Percentiles rank a stretch among this genome's conserved stretches.
These are phyloP conservation scores for Julus scanicus DNA, from an alignment of 2,888 invertebrate genomes.

Conservation along the genomic window DNA sequence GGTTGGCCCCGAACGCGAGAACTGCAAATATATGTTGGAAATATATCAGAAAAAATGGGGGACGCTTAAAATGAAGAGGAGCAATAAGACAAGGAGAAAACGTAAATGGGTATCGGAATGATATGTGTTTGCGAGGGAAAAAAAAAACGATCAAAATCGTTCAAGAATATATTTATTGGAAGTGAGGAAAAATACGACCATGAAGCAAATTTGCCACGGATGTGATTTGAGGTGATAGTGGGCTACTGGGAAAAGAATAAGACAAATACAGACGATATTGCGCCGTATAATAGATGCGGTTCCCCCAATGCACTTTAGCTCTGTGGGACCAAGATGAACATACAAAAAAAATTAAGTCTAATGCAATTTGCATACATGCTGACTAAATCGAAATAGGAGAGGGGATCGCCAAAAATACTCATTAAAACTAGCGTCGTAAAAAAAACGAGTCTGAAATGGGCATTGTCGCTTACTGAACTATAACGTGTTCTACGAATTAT, in stretches of 20 bases:
- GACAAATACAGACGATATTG: conserved; percentile 15
- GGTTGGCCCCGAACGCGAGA: conserved; percentile 37
- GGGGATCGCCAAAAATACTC: neutral
- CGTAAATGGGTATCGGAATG: conserved; percentile 45
- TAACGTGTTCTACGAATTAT: neutral
- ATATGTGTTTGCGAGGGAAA: conserved; percentile 41
- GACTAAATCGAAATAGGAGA: conserved; percentile 9
- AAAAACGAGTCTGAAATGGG: neutral
- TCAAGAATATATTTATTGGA: conserved; percentile 45
- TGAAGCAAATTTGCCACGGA: conserved; percentile 45
- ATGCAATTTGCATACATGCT: conserved; percentile 47
- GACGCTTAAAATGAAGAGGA: conserved; percentile 47
- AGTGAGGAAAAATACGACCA: conserved; percentile 42
- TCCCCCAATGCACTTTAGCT: neutral
- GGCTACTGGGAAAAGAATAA: conserved; percentile 37
- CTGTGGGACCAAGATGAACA: neutral
- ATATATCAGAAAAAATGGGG: conserved; percentile 44
- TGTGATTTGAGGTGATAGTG: conserved; percentile 45
- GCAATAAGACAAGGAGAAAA: conserved; percentile 43
- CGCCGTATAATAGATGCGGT: conserved; percentile 39
- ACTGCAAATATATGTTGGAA: conserved; percentile 37
- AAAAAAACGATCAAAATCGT: conserved; percentile 46
- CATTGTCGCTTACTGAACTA: neutral
- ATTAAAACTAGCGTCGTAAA: conserved; percentile 25
- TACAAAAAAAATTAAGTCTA: conserved; percentile 40